Conservation (phyloP, 2,797 vertebrate genomes). For the Harpagifer antarcticus region DNA sequence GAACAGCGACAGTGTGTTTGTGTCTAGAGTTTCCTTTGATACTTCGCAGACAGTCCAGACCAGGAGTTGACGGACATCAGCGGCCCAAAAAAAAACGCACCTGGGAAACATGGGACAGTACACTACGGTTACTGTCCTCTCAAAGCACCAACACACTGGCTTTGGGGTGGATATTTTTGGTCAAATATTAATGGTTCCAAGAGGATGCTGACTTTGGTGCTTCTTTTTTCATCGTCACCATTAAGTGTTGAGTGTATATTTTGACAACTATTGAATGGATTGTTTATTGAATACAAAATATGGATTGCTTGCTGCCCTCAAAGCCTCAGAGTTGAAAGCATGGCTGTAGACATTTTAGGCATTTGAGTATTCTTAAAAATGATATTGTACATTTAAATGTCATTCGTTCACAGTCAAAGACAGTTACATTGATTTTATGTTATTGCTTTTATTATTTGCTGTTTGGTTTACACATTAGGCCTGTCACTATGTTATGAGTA, state of each 20-base stretch:
- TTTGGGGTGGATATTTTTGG: not conserved
- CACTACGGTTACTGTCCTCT: not conserved
- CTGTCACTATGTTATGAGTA: not conserved
- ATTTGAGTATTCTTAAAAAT: not conserved
- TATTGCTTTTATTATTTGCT: not conserved
- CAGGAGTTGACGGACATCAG: not conserved
- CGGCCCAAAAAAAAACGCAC: not conserved
- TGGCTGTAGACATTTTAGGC: not conserved
- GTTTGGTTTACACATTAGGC: not conserved
- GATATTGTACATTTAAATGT: not conserved
- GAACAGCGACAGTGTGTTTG: slow-evolving; percentile 2
- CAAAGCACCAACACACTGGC: not conserved
- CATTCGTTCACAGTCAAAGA: not conserved
- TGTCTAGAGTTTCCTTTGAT: slow-evolving; percentile 10
- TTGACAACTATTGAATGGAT: no score
- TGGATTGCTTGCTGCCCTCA: no score
- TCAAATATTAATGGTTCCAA: not conserved
- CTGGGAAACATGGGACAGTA: not conserved
- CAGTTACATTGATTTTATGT: not conserved
- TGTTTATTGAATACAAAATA: no score
- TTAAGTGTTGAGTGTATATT: no score
- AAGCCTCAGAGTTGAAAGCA: not conserved
- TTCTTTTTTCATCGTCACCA: not conserved
- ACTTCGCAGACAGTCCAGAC: not conserved
- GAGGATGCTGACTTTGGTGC: not conserved